These are phyloP conservation scores for Pavo muticus DNA, from an alignment of 2,113 vertebrate genomes.

Conservation along the genomic window DNA sequence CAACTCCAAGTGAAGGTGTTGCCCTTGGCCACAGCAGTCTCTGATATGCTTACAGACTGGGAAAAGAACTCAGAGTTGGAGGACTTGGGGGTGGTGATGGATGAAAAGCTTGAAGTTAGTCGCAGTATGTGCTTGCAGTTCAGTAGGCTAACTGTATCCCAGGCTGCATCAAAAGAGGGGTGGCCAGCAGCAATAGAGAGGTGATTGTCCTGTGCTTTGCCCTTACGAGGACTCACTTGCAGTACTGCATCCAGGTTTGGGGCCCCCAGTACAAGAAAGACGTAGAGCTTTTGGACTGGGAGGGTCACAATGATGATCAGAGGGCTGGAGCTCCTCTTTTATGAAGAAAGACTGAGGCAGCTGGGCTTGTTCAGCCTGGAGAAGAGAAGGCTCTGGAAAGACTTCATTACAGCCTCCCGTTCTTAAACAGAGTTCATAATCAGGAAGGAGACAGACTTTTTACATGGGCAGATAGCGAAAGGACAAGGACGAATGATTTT, in stretches of 20 bases:
- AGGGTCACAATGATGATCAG: background rate
- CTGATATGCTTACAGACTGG: background rate
- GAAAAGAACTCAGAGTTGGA: background rate
- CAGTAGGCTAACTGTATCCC: background rate
- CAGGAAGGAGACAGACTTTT: too few relatives aligned
- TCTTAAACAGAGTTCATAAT: background rate
- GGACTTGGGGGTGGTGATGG: background rate
- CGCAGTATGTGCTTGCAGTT: background rate
- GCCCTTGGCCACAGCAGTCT: background rate
- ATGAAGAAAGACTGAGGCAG: too few relatives aligned
- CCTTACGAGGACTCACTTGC: background rate
- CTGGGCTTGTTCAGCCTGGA: too few relatives aligned
- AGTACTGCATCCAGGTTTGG: background rate
- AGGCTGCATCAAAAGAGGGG: background rate
- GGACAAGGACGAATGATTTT: too few relatives aligned
- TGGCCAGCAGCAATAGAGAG: background rate
- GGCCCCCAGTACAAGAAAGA: background rate
- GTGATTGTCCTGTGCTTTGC: background rate
- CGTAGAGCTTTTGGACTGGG: background rate
- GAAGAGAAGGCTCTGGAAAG: too few relatives aligned
- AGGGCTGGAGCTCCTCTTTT: background rate
- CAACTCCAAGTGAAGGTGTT: background rate
- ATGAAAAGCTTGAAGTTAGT: background rate
- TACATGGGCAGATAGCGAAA: too few relatives aligned
- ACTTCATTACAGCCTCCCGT: background rate